A percentile compares a stretch with the other conserved stretches of the same genome.
Evolutionary conservation across 2,888 invertebrate species (phyloP).

Genomic region (Mylabris sibirica): DNA sequence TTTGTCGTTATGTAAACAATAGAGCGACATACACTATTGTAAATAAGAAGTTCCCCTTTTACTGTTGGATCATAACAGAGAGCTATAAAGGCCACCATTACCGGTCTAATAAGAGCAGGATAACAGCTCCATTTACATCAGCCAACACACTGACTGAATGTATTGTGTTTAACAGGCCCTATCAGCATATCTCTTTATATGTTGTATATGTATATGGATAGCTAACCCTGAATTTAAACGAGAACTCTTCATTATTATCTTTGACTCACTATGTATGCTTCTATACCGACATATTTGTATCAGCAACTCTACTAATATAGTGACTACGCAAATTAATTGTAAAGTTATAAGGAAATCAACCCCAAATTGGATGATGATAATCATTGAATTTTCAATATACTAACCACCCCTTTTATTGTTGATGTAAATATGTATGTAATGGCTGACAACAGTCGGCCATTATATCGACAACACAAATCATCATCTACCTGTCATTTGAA

Average conservation of each 20-base stretch:
- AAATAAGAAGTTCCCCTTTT: conserved; percentile 53
- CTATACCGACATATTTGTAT: not conserved
- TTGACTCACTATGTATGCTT: not conserved
- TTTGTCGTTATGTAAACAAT: conserved; percentile 24
- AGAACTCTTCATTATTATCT: conserved; percentile 9
- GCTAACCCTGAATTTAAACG: not conserved
- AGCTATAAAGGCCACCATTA: conserved; percentile 58
- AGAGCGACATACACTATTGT: conserved; percentile 20
- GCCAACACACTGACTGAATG: conserved; percentile 48
- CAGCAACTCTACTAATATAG: not conserved
- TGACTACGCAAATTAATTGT: not conserved
- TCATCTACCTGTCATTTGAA: not conserved
- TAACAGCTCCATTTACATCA: conserved; percentile 54
- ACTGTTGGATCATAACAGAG: conserved; percentile 43
- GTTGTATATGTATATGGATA: conserved; percentile 39
- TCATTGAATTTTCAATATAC: not conserved
- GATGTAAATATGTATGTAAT: not conserved
- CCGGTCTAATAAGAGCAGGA: conserved; percentile 56
- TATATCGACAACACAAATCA: not conserved
- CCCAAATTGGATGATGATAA: not conserved
- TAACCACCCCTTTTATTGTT: not conserved
- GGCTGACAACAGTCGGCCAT: not conserved
- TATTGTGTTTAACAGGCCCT: conserved; percentile 52
- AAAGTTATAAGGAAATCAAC: conserved; percentile 4
- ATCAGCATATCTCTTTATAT: conserved; percentile 46